Conservation (phyloP, 2,113 vertebrate genomes). For the Ardeotis arabs region DNA sequence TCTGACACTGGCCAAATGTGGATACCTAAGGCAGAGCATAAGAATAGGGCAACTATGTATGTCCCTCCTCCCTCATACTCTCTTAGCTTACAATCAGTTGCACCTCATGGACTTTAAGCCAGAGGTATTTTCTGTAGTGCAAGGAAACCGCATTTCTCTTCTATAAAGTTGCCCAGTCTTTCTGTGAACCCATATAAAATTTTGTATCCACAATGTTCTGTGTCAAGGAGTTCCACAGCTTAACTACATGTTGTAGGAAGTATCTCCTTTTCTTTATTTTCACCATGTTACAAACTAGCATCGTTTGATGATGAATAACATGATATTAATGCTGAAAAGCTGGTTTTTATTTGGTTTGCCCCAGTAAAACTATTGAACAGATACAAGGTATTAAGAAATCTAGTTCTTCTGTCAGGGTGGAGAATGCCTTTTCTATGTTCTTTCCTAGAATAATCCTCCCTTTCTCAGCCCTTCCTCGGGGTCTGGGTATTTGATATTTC, state of each 20-base stretch:
- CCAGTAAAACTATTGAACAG: not conserved
- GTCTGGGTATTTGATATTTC: not conserved
- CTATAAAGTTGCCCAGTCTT: not conserved
- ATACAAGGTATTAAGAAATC: not conserved
- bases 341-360: not conserved
- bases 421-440: not conserved
- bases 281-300: not conserved
- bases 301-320: not conserved
- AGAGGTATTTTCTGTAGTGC: not conserved
- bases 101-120: not conserved
- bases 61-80: not conserved
- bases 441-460: not conserved
- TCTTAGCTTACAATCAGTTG: not conserved
- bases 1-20: not conserved
- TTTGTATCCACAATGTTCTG: not conserved
- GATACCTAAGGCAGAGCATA: not conserved
- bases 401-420: not conserved
- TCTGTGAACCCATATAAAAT: not conserved
- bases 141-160: not conserved
- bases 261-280: not conserved
- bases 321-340: not conserved
- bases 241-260: not conserved
- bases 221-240: not conserved
- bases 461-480: not conserved
- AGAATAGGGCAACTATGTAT: not conserved